Evolutionary conservation across 2,113 vertebrate species (phyloP).

Genomic region (Lates calcarifer): DNA sequence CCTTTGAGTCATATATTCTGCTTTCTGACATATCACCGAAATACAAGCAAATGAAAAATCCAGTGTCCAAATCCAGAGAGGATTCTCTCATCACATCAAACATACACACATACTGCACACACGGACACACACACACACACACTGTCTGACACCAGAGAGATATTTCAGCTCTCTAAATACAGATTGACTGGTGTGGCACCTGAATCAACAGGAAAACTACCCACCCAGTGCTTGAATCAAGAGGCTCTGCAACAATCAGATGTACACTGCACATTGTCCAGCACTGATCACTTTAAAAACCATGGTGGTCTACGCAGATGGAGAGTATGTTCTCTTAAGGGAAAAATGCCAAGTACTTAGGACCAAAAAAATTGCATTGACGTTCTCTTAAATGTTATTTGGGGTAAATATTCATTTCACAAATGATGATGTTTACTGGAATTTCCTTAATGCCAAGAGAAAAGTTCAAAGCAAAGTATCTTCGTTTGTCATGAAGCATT

Average conservation of each 20-base stretch:
- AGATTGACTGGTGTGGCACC: constrained; percentile 61
- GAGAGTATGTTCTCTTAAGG: neutral
- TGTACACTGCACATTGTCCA: constrained; percentile 16
- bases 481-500: constrained; percentile 23
- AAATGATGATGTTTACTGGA: constrained; percentile 5
- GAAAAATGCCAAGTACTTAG: neutral
- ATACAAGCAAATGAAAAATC: constrained; percentile 54
- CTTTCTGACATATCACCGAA: constrained; percentile 52
- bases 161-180: constrained; percentile 67
- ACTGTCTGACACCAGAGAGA: constrained; percentile 51
- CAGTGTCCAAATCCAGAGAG: constrained; percentile 24
- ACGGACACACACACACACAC: constrained; percentile 15
- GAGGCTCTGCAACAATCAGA: constrained; percentile 32
- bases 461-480: constrained; percentile 15
- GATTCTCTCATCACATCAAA: constrained; percentile 46
- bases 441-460: neutral
- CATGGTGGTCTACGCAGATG: neutral
- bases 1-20: constrained; percentile 48
- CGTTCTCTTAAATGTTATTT: constrained; percentile 20
- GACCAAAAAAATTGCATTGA: neutral
- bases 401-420: neutral
- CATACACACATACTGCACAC: constrained; percentile 26
- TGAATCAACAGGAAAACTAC: constrained; percentile 76
- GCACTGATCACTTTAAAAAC: constrained; percentile 10
- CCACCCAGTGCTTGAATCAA: constrained; percentile 65